Base-by-base conservation (phyloP, 2,888 invertebrate genomes). In the Anorthoa munda region DNA sequence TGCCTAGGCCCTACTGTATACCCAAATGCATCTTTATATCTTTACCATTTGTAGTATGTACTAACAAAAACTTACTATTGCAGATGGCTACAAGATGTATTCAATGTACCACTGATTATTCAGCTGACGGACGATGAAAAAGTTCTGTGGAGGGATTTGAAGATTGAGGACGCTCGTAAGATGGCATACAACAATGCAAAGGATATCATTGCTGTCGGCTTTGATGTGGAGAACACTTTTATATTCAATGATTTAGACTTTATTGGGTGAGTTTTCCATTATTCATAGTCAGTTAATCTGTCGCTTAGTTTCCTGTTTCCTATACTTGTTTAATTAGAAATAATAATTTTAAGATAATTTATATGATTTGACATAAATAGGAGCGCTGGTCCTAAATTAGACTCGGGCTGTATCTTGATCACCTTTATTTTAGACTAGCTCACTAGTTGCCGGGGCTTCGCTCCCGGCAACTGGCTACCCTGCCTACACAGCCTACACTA, bases 111-210 rank as follows among this genome's bases (percentile, higher is more conserved):
- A 0, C 95, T 99, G 26, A 98, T 99, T 1, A 98, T 99, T 83
- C 99, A 99, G 93, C 93, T 99, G 90, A 99, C 99, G 0, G 99
- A 99, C 90, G 99, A 99, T 93, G 99, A 99, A 93, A 99, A 99
- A 93, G 98, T 98, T 7, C 96, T 99, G 88, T 99, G 99, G 99
- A 99, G 98, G 92, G 99, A 99, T 91, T 96, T 99, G 67, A 98
- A 98, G 86, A 92, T 99, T 13, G 99, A 99, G 85, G 98, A 99
- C 82, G 98, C 99, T 0, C 97, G 98, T 70, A 97, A 97, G 90
- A 97, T 99, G 95, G 98, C 99, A 0, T 97, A 97, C 82, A 98
- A 98, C 91, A 99, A 99, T 95, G 98, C 99, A 2, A 99, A 99
- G 94, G 99, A 99, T 92, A 99, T 99, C 75, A 98, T 99, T 81